A percentile compares a stretch with the other conserved stretches of the same genome.
These are phyloP conservation scores for Drosophila subsilvestris DNA, from an alignment of 2,888 invertebrate genomes.

Conservation along the genomic window DNA sequence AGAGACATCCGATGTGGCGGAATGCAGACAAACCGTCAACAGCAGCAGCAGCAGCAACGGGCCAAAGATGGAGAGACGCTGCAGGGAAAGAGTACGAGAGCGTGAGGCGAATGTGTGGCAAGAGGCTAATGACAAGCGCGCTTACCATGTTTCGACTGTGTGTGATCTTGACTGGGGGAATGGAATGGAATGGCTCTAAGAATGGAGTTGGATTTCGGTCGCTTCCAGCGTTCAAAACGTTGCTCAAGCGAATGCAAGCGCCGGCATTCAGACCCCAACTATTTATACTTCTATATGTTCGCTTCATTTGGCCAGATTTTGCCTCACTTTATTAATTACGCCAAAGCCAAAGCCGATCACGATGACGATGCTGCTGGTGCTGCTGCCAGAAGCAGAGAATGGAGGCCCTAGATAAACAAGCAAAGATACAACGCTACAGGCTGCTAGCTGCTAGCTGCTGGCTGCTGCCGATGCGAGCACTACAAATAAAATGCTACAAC, in stretches of 20 bases:
- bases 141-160: constrained; percentile 62
- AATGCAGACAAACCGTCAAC: constrained; percentile 41
- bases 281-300: constrained; percentile 73
- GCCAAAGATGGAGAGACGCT: constrained; percentile 52
- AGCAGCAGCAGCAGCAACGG: constrained; percentile 48
- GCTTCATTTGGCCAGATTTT: constrained; percentile 45
- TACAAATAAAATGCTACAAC: constrained; percentile 52
- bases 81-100: not conserved
- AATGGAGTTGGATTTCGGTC: constrained; percentile 51
- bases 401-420: constrained; percentile 76
- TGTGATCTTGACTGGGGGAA: not conserved
- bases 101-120: not conserved
- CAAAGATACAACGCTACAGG: constrained; percentile 32
- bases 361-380: constrained; percentile 27
- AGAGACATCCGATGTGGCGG: constrained; percentile 63
- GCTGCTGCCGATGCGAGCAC: constrained; percentile 35
- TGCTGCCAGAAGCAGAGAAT: constrained; percentile 46
- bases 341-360: constrained; percentile 43
- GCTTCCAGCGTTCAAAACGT: constrained; percentile 59
- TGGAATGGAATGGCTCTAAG: constrained; percentile 27
- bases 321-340: constrained; percentile 70
- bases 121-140: constrained; percentile 3
- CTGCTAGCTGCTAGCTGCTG: constrained; percentile 14
- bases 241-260: constrained; percentile 70
- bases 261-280: constrained; percentile 55